Evolutionary conservation across 1,140 invertebrate genomes (phyloP).

Genomic region (Ceratina japonica): DNA sequence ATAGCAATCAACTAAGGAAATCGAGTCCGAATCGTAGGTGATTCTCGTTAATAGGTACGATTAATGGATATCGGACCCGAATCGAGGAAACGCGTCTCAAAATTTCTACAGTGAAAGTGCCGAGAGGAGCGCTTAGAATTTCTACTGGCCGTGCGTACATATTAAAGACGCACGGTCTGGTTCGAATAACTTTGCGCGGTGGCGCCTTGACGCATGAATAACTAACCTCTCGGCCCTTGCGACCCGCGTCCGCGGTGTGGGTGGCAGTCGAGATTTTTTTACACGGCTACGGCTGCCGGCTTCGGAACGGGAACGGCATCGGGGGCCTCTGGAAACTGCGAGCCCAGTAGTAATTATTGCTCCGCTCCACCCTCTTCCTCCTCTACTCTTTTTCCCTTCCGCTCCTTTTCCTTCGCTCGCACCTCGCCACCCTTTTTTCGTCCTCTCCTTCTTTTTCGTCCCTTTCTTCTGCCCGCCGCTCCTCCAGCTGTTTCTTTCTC

Average conservation of each 20-base stretch:
- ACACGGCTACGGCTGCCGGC: conserved; percentile 69
- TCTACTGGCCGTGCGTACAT: conserved; percentile 64
- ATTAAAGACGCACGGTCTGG: conserved; percentile 71
- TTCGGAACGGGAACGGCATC: conserved; percentile 47
- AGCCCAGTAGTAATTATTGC: conserved; percentile 73
- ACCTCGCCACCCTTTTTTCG: conserved; percentile 16
- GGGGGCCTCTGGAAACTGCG: conserved; percentile 66
- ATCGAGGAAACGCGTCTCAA: no score
- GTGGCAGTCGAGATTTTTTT: conserved; percentile 74
- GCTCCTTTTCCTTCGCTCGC: conserved; percentile 28
- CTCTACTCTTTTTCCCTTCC: conserved; percentile 34
- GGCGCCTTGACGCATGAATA: conserved; percentile 77
- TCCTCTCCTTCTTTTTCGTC: conserved; percentile 41
- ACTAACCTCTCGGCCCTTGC: conserved; percentile 66
- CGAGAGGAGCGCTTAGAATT: conserved; percentile 59
- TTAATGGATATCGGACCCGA: no score
- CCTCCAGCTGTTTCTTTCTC: conserved; percentile 12
- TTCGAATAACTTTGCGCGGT: conserved; percentile 74
- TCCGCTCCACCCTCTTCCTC: conserved; percentile 51
- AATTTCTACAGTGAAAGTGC: no score
- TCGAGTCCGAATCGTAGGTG: no score
- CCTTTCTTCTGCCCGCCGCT: neutral
- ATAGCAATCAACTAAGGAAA: no score
- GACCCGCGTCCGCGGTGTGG: conserved; percentile 56
- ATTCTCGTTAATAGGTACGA: no score